Evolutionary conservation across 2,888 invertebrate species (phyloP), one percentile per base, ranked within the genome.

Genomic region (Philaethria dido): DNA sequence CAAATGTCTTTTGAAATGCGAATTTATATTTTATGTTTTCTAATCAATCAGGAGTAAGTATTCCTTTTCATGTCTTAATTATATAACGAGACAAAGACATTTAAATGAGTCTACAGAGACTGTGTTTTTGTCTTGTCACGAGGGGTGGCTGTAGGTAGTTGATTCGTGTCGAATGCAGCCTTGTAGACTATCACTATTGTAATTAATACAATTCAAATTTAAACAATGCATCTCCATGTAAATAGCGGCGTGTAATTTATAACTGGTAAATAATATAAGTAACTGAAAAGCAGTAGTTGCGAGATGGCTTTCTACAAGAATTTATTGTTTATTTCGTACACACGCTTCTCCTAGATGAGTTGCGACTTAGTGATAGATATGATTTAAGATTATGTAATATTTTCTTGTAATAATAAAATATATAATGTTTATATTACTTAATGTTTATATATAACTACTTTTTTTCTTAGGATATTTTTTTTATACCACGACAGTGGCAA

Each of bases 91-190:
- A 64, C 78, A 80, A 79, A 79, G 75, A 71, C 73, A 78, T 81
- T 72, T 62, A 72, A 70, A 72, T 68, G 68, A 68, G 72, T 72
- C 68, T 78, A 74, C 76, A 74, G 57, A 45, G 60, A 9, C 25
- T 29, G 42, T 59, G 44, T 25, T 68, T 45, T 36, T 64, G 78
- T 79, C 80, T 36, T 64, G 78, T 79, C 80, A 80, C 78, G 77
- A 77, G 75, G 75, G 75, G 62, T 64, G 66, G 69, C 60, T 54
- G 64, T 63, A 68, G 64, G 54, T 62, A 66, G 18, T 54, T 44
- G 69, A 29, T 29, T 80, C 80, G 80, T 81, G 81, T 71, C 73
- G 73, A 71, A 75, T 61, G 68, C 72, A 80, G 73, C 81, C 82
- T 82, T 80, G 79, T 68, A 66, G 69, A 70, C 69, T 67, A 73